Conservation (phyloP, 2,888 invertebrate species). For the Agrilus cyanescens region DNA sequence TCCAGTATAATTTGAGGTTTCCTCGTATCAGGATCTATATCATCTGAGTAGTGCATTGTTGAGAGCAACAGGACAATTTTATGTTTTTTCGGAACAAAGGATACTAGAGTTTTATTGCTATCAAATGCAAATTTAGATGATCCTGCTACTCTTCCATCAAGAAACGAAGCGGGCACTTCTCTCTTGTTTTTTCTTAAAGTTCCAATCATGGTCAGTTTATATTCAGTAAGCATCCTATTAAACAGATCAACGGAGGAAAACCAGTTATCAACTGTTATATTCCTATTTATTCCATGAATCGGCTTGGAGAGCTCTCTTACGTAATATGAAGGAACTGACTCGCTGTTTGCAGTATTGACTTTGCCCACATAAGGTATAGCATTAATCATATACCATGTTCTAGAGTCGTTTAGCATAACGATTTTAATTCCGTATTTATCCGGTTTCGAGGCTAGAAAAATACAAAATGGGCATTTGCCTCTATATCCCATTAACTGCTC, state of each 20-base stretch:
- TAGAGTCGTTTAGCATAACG: conserved; percentile 24
- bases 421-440: conserved; percentile 29
- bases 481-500: conserved; percentile 21
- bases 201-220: conserved; percentile 13
- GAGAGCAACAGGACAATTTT: conserved; percentile 10
- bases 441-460: conserved; percentile 24
- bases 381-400: conserved; percentile 24
- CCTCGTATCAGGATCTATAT: conserved; percentile 9
- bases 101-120: conserved; percentile 21
- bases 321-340: conserved; percentile 14
- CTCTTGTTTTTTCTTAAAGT: conserved; percentile 17
- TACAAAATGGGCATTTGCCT: conserved; percentile 17
- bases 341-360: conserved; percentile 11
- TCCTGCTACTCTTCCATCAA: conserved; percentile 7
- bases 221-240: conserved; percentile 10
- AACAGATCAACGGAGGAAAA: conserved; percentile 15
- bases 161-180: conserved; percentile 13
- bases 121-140: conserved; percentile 16
- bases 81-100: conserved; percentile 16
- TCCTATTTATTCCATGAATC: conserved; percentile 16
- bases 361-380: conserved; percentile 25
- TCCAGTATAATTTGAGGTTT: conserved; percentile 11
- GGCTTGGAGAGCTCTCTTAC: conserved; percentile 17
- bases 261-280: conserved; percentile 15
- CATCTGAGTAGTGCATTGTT: conserved; percentile 8